Base-by-base conservation (phyloP, 2,797 vertebrate genomes). In the Adelosebastes latens region DNA sequence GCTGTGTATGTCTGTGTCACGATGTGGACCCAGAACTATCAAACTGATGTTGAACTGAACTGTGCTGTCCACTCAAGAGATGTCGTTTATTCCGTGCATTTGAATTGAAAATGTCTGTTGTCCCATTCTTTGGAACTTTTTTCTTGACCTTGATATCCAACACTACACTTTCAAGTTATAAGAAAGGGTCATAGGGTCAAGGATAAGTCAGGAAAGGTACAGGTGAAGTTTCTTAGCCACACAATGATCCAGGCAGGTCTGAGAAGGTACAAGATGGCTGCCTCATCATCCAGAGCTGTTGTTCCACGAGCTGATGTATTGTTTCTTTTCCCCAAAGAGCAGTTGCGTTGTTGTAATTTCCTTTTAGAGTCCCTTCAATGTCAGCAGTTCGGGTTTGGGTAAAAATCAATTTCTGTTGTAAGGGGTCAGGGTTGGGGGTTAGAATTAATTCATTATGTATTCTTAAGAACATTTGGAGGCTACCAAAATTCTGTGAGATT, bases 1-100 rank as follows among this genome's bases (percentile, higher is more conserved):
- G 89, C 91, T 89, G 85, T 77, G 70, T 82, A 67, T 79, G 64
- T 86, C 65, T 84, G 61, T 79, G 76, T 81, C 72, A 81, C 79
- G 71, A 70, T 76, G 66, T 64, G 76, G 84, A 90, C 75, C 73
- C 85, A 62, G 74, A 61, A 88, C 62, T 80, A 68, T 75, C 63
- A 72, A 73, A 75, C 27, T 59, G 9, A 76, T 24, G 42, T 52
- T 81, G 46, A 81, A 81, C 81, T 76, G 56, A 83, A 82, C 72
- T 85, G 49, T 82, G 60, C 75, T 74, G 62, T 82, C 77, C 42
- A 27, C 46, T 66, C 52, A n/a, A 20, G 6, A 81, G 75, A 79
- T 82, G 82, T 87, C 78, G 79, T 39, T 73, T 46, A 86, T 75
- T 52, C 3, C 7, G 8, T 67, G 58, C 63, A 10, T 74, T 63